These are phyloP conservation scores for Drosophila triauraria DNA, from an alignment of 1,140 invertebrate species.

Conservation along the genomic window DNA sequence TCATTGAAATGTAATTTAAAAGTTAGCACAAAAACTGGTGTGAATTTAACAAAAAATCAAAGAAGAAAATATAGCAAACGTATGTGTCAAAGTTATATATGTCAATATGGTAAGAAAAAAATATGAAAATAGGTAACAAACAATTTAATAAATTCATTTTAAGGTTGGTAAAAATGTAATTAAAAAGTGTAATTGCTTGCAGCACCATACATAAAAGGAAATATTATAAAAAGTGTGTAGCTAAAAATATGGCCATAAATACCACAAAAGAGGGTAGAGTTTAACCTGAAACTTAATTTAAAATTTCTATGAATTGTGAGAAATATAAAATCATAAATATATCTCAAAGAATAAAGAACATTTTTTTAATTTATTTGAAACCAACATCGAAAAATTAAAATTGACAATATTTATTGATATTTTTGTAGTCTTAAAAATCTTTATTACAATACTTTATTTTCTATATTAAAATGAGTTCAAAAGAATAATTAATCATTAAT, in stretches of 20 bases:
- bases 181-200: not conserved
- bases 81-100: no score
- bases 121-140: not conserved
- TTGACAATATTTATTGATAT: not conserved
- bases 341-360: not conserved
- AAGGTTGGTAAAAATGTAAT: not conserved
- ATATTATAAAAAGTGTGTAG: not conserved
- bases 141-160: not conserved
- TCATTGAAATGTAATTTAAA: slow-evolving; percentile 9
- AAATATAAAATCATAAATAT: not conserved
- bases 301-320: not conserved
- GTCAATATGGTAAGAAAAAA: not conserved
- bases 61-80: not conserved
- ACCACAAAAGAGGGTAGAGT: no score
- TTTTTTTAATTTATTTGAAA: not conserved
- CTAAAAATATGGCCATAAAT: no score
- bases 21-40: slow-evolving; percentile 1
- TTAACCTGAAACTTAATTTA: not conserved
- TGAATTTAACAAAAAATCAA: slow-evolving; percentile 1
- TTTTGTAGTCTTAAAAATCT: not conserved
- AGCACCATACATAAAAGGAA: not conserved
- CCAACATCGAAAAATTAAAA: not conserved
- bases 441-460: not conserved
- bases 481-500: not conserved
- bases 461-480: not conserved